phyloP scores from a whole-genome alignment of 2,888 invertebrate species.

The Coelogynopora nodosa region DNA sequence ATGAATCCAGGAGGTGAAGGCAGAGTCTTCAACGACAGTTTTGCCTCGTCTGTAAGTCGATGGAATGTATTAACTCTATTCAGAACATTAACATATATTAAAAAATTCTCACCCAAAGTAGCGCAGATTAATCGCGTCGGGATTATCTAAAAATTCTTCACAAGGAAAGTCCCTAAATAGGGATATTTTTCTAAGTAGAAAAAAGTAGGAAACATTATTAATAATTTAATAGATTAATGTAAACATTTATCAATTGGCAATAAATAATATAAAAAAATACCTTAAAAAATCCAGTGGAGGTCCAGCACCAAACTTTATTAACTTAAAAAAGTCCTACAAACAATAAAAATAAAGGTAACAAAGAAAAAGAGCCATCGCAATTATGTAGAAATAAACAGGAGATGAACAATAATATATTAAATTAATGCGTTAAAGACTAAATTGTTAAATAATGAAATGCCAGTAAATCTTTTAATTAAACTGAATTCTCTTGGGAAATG shows the following conservation, averaged over 20 bases:
- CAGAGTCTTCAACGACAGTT: slow-evolving; percentile 54
- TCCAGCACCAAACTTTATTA: background rate
- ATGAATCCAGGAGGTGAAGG: slow-evolving; percentile 57
- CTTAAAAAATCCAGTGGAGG: slow-evolving; percentile 2
- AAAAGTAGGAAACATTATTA: too few species aligned
- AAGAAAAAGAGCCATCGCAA: background rate
- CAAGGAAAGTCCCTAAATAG: slow-evolving; percentile 31
- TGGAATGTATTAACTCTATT: background rate
- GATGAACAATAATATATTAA: too few species aligned
- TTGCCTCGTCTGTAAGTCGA: slow-evolving; percentile 47
- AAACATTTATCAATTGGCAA: too few species aligned
- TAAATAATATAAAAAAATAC: background rate
- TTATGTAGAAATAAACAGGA: too few species aligned
- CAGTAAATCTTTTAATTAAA: too few species aligned
- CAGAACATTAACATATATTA: background rate
- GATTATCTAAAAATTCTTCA: slow-evolving; percentile 22
- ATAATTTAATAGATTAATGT: too few species aligned
- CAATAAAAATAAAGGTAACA: background rate
- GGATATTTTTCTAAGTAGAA: background rate
- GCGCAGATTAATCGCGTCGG: slow-evolving; percentile 49
- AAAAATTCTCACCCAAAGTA: slow-evolving; percentile 55
- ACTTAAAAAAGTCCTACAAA: background rate
- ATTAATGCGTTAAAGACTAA: too few species aligned
- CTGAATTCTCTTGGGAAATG: background rate
- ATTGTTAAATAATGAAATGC: too few species aligned